Evolutionary conservation across 1,140 invertebrate genomes (phyloP), one percentile per base, ranked within the genome.

Genomic region (Halyomorpha halys): DNA sequence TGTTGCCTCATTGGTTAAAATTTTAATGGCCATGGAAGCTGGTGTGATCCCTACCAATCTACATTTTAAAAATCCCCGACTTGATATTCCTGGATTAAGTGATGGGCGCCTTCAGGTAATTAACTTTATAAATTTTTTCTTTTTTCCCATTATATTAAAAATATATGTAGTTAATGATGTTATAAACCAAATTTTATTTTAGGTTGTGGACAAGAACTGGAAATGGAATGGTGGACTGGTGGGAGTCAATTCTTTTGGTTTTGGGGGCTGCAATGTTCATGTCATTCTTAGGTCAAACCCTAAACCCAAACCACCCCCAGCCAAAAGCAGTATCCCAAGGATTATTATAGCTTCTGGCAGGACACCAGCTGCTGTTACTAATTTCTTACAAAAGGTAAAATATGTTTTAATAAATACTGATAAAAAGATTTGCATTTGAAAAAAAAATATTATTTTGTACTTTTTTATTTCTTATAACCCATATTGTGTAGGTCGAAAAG

Each of bases 211-310:
- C 67, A 82, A 86, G 72, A 82, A 86, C 64, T 84, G 81, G 53
- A 81, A 83, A 16, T 94, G 90, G 85, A 85, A 88, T 44, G 91
- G 92, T 18, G 90, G 91, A 15, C 77, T 91, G 23, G 83, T 91
- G 44, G 94, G 83, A 8, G 72, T 98, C 1, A 98, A 97, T 76
- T 97, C 92, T 3, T 98, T 98, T 76, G 96, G 96, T 19, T 98
- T 98, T 77, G 96, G 96, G 63, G 96, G 96, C 59, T 91, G 94
- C 23, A 98, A 98, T 77, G 93, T 90, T 16, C 95, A 98, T 75
- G 76, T 92, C 0, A 78, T 98, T 61, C 76, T 98, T 0, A 84
- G 86, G 70, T 87, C 87, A 1, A 88, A 90, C 72, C 81, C 83
- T 0, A 88, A 87, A 71, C 80, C 81, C 21, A 87, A 87, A 72